A percentile compares a stretch with the other conserved stretches of the same genome.
Conservation (phyloP, 2,113 vertebrate species). For the Aepyceros melampus region DNA sequence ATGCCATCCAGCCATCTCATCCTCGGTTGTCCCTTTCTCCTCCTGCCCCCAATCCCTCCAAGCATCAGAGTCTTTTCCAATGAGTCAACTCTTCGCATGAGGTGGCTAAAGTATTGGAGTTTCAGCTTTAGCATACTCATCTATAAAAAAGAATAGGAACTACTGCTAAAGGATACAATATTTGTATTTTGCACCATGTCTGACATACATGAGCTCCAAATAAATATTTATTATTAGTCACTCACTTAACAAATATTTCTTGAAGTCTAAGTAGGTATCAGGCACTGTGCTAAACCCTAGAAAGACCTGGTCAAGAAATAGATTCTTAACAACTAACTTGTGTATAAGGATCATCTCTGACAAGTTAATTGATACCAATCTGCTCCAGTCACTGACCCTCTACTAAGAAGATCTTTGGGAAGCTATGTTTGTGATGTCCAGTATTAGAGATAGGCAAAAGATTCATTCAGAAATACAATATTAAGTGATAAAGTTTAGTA, state of each 20-base stretch:
- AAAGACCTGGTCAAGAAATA: neutral
- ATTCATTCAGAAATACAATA: neutral
- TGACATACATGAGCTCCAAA: neutral
- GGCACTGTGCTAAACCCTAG: neutral
- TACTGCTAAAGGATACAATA: neutral
- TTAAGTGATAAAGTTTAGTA: neutral
- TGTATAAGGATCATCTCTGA: neutral
- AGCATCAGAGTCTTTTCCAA: no score
- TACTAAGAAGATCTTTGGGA: neutral
- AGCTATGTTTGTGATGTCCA: neutral
- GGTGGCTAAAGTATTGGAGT: no score
- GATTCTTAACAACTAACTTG: neutral
- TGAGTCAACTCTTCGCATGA: no score
- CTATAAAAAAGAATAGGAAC: neutral
- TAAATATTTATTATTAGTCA: slow-evolving; percentile 30
- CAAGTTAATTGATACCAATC: neutral
- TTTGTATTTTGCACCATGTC: neutral
- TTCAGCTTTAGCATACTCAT: neutral
- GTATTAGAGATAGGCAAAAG: neutral
- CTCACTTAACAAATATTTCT: slow-evolving; percentile 19
- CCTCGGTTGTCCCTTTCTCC: no score
- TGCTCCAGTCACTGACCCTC: neutral
- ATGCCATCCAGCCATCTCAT: no score
- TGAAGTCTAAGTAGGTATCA: neutral
- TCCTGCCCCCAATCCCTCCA: no score